Base-by-base conservation (phyloP, 1,140 invertebrate species). In the Alviniconcha marisindica region DNA sequence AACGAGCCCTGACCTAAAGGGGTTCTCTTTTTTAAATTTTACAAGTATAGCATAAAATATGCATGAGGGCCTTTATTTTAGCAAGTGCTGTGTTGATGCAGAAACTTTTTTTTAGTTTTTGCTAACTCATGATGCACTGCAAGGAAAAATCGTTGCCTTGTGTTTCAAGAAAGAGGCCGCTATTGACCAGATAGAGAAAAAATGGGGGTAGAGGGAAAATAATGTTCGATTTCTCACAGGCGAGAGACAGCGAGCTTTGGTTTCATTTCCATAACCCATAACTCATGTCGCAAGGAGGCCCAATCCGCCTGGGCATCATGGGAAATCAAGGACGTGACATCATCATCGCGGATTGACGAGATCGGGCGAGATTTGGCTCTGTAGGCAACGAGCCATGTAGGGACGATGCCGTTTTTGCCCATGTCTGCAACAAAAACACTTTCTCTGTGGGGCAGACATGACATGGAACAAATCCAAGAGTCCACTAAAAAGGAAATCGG, bases 211-310 rank as follows among this genome's bases (percentile, higher is more conserved):
- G 21, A 24, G 69, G 69, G 18, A 24, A 76, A 40, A 76, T 76
- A 48, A 76, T 76, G 73, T 76, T 76, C 28, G 33, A 38, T 51
- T 4, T 51, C n/a, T 15, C 1, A 5, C 24, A 15, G 14, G n/a
- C 5, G 28, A 51, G 31, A 48, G 5, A 15, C 24, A 4, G 0
- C 42, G 12, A 24, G 42, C 73, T 28, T 51, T 51, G 12, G 42
- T 76, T 76, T 76, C 73, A 76, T 76, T 76, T 76, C 73, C 73
- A 76, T 76, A 76, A 76, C 24, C 40, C 73, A 76, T 76, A 51
- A 40, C 44, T 48, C 73, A 76, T 54, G 44, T 76, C 73, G 38
- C 24, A 28, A n/a, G 5, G 42, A 18, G 73, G 1, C 10, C 38
- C n/a, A 21, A 76, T 51, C 73, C 2, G 73, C 0, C 21, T 31